Base-by-base conservation (phyloP, 2,113 vertebrate species). In the Bombycilla garrulus region DNA sequence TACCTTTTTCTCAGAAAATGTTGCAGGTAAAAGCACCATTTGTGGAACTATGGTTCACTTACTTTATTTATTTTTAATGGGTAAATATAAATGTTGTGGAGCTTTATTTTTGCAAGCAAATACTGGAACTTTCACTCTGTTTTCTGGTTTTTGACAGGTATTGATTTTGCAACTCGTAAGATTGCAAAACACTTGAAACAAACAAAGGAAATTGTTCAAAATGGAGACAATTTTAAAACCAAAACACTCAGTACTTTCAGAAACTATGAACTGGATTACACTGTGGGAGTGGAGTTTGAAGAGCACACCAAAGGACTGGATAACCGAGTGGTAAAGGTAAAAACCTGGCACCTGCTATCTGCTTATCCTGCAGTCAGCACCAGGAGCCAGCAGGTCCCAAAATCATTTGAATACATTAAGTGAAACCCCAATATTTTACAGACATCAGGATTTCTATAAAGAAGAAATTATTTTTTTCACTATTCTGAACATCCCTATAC, bases 111-210 rank as follows among this genome's bases (percentile, higher is more conserved):
- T 70, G 4, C 36, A 78, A 81, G 38, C 10, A 81, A 94, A 95
- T 38, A 74, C 42, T 90, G 56, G 44, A 81, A 72, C 53, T 92
- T 90, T 66, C 12, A 47, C 40, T 93, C 18, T 62, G 36, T 92
- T 89, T 74, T 90, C 60, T 67, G 42, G 6, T 69, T 95, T 84
- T 96, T 93, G 78, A 42, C 97, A 99, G 99, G 97, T 84, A 99
- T 99, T 42, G 99, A 99, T 98, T 99, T 99, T 96, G 99, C 99
- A 40, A 99, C 99, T 94, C 98, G 99, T 64, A 99, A 99, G 97
- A 98, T 99, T 29, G 99, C 99, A 5, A 28, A 77, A 33, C 98
- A 98, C 85, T 98, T 99, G 96, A 98, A 86, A 56, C 99, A 99
- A 98, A 99, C 98, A 1, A 99, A 99, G 86, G 97, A 99, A 54